Base-by-base conservation (phyloP, 2,888 invertebrate species). In the Machimus rusticus region DNA sequence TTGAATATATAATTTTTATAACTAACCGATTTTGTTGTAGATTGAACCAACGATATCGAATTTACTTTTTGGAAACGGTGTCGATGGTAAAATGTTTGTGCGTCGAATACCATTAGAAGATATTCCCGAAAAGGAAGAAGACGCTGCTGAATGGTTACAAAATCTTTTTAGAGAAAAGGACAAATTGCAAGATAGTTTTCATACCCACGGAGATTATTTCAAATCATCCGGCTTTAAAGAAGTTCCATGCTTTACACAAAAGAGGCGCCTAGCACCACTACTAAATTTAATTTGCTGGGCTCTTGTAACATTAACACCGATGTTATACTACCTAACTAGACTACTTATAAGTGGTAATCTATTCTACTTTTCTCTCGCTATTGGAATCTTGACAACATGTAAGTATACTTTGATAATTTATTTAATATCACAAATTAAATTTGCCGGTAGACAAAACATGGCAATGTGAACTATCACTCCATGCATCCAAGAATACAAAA, bases 151-250 rank as follows among this genome's bases (percentile, higher is more conserved):
- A 88, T 99, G 98, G 96, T 93, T 99, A 88, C 96, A 97, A 90
- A 94, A 97, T 86, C 93, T 97, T 51, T 99, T 97, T 92, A 95
- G 96, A 89, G 94, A 95, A 90, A 98, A 98, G 94, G 98, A 97
- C 93, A 91, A 89, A 87, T 91, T 92, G 34, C 91, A 92, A 78
- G 92, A 93, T n/a, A 93, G 93, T 89, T 93, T 93, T 89, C 91
- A 92, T 74, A 91, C 90, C 46, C 88, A 87, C 82, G 97, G 97
- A 16, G 96, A 96, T 92, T 97, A 96, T 92, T 97, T 97, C 92
- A 93, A 94, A 84, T 95, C 95, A 76, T 96, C 96, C 5, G 97
- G 96, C 4, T 94, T 96, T 6, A 93, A 94, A 89, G 94, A 95
- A 90, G 93, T 95, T 31, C 94, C 95, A 78, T 93, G 94, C 0